These are phyloP conservation scores for Patella caerulea DNA, from an alignment of 2,888 invertebrate species.

Conservation along the genomic window DNA sequence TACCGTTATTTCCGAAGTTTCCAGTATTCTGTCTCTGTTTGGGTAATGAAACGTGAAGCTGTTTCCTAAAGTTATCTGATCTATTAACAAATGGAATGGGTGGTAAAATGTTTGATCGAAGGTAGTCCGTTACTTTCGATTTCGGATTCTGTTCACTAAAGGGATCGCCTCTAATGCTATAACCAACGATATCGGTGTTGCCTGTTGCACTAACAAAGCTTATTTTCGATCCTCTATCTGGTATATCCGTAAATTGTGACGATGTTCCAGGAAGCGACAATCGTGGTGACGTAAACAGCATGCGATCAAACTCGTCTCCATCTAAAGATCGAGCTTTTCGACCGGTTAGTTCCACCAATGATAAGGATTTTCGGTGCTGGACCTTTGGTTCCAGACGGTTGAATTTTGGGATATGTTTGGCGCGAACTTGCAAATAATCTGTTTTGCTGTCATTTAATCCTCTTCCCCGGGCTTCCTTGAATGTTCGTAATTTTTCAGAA, in stretches of 20 bases:
- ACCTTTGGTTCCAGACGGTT: not conserved
- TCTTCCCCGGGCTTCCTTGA: not conserved
- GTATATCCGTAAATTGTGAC: not conserved
- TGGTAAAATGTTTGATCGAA: not conserved
- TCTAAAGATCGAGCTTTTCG: not conserved
- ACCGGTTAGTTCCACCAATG: not conserved
- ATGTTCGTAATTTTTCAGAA: not conserved
- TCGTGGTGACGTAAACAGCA: not conserved
- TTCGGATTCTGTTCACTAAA: not conserved
- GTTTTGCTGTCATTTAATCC: not conserved
- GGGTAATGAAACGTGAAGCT: not conserved
- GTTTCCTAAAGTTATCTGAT: not conserved
- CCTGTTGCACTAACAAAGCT: not conserved
- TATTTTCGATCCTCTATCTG: not conserved
- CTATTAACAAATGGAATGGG: not conserved
- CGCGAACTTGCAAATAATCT: not conserved
- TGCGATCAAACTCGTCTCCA: not conserved
- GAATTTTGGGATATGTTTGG: constrained; percentile 4
- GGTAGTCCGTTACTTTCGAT: not conserved
- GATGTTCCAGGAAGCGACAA: not conserved
- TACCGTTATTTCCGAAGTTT: no score
- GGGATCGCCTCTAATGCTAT: not conserved
- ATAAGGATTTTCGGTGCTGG: not conserved
- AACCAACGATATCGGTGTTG: not conserved
- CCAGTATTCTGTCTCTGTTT: not conserved